phyloP scores from a whole-genome alignment of 2,888 invertebrate genomes.

The Synergus umbraculus region DNA sequence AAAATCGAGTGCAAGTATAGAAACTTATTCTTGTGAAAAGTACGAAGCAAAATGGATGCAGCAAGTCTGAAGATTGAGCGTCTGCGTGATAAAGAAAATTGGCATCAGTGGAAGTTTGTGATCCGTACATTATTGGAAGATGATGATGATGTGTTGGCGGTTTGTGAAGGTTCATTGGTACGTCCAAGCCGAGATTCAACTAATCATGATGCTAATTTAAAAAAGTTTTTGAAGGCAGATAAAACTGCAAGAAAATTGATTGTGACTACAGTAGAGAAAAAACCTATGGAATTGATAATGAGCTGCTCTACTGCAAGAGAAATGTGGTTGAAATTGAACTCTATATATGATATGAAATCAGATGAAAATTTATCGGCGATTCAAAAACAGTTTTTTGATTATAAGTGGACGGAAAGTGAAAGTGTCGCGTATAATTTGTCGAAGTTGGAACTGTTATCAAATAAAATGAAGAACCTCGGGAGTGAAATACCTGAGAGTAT shows the following conservation, averaged over 20 bases:
- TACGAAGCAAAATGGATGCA: too few relatives aligned
- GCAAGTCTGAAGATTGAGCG: too few relatives aligned
- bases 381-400: too few relatives aligned
- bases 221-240: conserved; percentile 10
- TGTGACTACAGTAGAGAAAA: conserved; percentile 53
- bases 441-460: conserved; percentile 50
- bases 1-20: background rate
- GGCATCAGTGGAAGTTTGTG: conserved; percentile 34
- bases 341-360: conserved; percentile 53
- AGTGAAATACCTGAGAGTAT: conserved; percentile 48
- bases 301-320: conserved; percentile 50
- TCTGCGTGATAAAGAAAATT: too few relatives aligned
- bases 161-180: conserved; percentile 42
- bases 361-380: too few relatives aligned
- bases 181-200: conserved; percentile 22
- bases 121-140: conserved; percentile 47
- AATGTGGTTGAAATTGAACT: conserved; percentile 57
- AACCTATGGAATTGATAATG: conserved; percentile 53
- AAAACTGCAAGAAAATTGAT: conserved; percentile 46
- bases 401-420: too few relatives aligned
- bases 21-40: too few relatives aligned
- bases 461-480: conserved; percentile 51
- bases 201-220: background rate
- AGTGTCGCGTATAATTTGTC: background rate
- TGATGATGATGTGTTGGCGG: conserved; percentile 43